A percentile compares a stretch with the other conserved stretches of the same genome.
Conservation (phyloP, 2,113 vertebrate genomes). For the Deroptyus accipitrinus region DNA sequence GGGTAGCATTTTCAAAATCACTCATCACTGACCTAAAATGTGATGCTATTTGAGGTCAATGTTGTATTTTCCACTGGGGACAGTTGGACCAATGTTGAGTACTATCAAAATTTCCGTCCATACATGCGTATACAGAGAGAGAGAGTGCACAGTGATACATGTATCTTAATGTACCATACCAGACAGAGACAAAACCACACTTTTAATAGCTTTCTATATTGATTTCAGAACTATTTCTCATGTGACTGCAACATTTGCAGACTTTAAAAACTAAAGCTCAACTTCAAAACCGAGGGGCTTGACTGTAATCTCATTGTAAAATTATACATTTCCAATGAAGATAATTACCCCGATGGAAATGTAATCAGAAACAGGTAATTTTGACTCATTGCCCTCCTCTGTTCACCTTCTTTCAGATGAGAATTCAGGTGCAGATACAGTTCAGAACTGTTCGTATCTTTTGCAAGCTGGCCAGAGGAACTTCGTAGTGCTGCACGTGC, state of each 20-base stretch:
- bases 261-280: neutral
- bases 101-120: neutral
- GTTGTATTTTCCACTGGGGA: slow-evolving; percentile 30
- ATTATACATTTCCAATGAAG: neutral
- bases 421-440: rapidly evolving
- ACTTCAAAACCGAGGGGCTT: neutral
- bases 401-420: neutral
- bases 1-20: slow-evolving; percentile 29
- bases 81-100: slow-evolving; percentile 7
- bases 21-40: slow-evolving; percentile 36
- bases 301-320: neutral
- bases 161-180: slow-evolving; percentile 29
- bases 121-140: neutral
- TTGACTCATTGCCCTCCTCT: neutral
- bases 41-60: slow-evolving; percentile 39
- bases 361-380: neutral
- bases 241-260: slow-evolving; percentile 1
- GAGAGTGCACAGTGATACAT: neutral
- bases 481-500: neutral
- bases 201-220: slow-evolving; percentile 58
- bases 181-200: slow-evolving; percentile 57
- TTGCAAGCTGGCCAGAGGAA: neutral
- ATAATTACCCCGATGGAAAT: neutral
- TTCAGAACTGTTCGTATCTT: neutral
- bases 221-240: slow-evolving; percentile 47